phyloP scores from a whole-genome alignment of 37 sponge, comb jelly and placozoan species.

The Axinella damicornis region DNA sequence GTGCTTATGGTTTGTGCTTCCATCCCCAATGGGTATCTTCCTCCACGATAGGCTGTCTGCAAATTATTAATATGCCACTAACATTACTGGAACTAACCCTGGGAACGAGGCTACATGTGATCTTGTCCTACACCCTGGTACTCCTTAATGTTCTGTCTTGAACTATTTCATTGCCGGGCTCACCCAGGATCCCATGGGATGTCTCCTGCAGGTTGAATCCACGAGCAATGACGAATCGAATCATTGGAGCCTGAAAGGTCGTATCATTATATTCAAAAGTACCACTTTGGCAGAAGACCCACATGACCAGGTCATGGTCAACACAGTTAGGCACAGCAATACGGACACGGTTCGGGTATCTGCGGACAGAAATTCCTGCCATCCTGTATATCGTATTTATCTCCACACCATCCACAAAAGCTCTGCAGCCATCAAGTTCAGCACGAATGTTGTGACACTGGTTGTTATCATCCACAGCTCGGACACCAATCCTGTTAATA shows the following conservation, averaged over 20 bases:
- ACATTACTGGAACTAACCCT: no score
- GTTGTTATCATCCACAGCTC: conserved; percentile 12
- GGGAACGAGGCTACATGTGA: no score
- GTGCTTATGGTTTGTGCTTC: no score
- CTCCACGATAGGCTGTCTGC: not conserved
- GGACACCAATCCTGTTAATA: conserved; percentile 20
- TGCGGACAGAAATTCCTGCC: not conserved
- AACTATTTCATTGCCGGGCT: no score
- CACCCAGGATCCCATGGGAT: conserved; percentile 66
- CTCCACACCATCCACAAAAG: conserved; percentile 5
- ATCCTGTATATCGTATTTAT: not conserved
- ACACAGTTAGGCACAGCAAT: conserved; percentile 52
- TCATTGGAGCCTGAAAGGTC: conserved; percentile 23
- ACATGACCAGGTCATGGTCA: conserved; percentile 20
- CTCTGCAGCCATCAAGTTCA: conserved; percentile 2
- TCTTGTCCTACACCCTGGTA: no score
- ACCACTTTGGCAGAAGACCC: conserved; percentile 37
- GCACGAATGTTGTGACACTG: conserved; percentile 26
- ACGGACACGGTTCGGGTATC: conserved; percentile 1
- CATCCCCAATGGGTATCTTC: no score
- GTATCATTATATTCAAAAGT: not conserved
- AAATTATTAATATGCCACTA: not conserved
- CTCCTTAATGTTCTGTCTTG: no score
- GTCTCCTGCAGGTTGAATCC: conserved; percentile 45
- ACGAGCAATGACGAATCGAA: conserved; percentile 49